phyloP scores from a whole-genome alignment of 2,113 vertebrate species.

The Struthio camelus region DNA sequence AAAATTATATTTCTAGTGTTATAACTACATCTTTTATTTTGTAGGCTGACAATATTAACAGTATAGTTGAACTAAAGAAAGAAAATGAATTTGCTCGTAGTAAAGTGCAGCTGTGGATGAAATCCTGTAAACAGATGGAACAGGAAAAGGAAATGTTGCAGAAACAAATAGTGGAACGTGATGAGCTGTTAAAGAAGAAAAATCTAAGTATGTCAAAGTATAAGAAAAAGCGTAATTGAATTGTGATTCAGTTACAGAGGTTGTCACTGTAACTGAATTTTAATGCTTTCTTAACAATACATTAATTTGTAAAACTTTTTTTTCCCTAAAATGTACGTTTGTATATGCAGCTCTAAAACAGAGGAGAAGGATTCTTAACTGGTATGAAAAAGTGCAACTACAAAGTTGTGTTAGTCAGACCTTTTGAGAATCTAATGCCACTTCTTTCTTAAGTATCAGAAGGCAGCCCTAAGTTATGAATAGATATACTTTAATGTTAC shows the following conservation, averaged over 20 bases:
- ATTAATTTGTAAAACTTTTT: background rate
- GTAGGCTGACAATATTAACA: constrained; percentile 74
- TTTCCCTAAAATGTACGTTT: background rate
- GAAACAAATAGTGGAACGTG: constrained; percentile 60
- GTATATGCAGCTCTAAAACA: background rate
- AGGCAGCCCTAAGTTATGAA: background rate
- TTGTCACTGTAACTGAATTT: background rate
- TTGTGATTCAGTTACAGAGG: background rate
- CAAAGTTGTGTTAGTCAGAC: background rate
- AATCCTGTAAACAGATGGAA: constrained; percentile 85
- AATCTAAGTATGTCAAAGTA: constrained; percentile 25
- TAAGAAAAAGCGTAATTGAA: constrained; percentile 9
- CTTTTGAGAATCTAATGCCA: background rate
- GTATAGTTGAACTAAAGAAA: constrained; percentile 73
- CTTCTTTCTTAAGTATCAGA: background rate
- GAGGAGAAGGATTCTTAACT: background rate
- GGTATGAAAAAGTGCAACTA: background rate
- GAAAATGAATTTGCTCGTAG: constrained; percentile 76
- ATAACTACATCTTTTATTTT: constrained; percentile 31
- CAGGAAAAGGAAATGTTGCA: constrained; percentile 81
- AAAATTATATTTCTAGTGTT: background rate
- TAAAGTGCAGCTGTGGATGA: constrained; percentile 83
- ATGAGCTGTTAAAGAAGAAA: constrained; percentile 47
- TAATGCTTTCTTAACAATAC: background rate
- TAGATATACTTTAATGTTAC: background rate